phyloP scores from a whole-genome alignment of 2,888 invertebrate species.

The Drosophila phalerata region DNA sequence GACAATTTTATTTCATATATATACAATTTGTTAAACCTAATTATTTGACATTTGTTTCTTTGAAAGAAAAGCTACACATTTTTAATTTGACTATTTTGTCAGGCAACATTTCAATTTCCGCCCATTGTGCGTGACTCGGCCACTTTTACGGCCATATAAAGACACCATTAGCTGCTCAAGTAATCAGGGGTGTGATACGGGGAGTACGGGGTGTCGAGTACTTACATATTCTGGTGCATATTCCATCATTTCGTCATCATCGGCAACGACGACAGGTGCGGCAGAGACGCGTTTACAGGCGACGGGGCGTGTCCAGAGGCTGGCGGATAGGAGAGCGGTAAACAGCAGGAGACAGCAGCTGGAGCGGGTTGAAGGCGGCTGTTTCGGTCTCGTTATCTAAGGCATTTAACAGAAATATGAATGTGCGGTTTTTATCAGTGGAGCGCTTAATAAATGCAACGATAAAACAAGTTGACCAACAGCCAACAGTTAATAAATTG shows the following conservation, averaged over 20 bases:
- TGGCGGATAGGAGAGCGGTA: conserved; percentile 36
- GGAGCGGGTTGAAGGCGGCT: conserved; percentile 33
- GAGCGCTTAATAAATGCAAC: conserved; percentile 73
- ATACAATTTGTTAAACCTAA: too few species aligned
- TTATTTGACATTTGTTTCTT: too few species aligned
- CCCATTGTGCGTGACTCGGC: conserved; percentile 36
- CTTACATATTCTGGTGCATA: conserved; percentile 85
- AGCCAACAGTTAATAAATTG: conserved; percentile 75
- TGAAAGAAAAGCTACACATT: too few species aligned
- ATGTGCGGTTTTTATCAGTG: conserved; percentile 69
- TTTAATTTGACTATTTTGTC: conserved; percentile 1
- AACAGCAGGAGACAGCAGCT: conserved; percentile 30
- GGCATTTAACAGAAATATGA: conserved; percentile 74
- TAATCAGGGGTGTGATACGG: neutral
- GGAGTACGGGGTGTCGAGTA: conserved; percentile 30
- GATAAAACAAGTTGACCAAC: conserved; percentile 74
- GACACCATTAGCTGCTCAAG: conserved; percentile 29
- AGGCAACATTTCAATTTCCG: neutral
- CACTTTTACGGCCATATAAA: conserved; percentile 21
- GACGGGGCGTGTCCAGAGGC: conserved; percentile 60
- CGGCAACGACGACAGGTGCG: conserved; percentile 63
- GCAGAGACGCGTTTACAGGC: conserved; percentile 37
- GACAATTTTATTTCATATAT: too few species aligned
- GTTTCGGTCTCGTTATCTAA: conserved; percentile 64
- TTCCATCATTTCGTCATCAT: conserved; percentile 81